A percentile compares a stretch with the other conserved stretches of the same genome.
Evolutionary conservation across 2,113 vertebrate genomes (phyloP).

Genomic region (Oceanites oceanicus): DNA sequence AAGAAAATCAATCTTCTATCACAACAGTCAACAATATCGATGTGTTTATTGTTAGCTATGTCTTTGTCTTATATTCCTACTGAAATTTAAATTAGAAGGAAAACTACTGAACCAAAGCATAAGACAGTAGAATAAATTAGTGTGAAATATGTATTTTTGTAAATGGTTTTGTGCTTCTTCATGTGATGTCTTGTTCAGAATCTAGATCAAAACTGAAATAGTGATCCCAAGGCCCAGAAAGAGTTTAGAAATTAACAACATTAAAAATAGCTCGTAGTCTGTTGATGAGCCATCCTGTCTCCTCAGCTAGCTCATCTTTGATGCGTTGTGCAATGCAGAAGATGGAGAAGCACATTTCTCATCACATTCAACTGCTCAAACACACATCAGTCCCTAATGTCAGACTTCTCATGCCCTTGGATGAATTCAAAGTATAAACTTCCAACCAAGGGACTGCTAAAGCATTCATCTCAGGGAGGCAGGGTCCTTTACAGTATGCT

Average conservation of each 20-base stretch:
- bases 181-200: background rate
- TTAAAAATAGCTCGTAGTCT: background rate
- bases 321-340: background rate
- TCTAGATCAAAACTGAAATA: background rate
- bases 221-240: background rate
- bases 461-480: background rate
- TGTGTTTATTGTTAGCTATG: background rate
- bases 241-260: background rate
- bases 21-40: background rate
- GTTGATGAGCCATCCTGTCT: background rate
- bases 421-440: background rate
- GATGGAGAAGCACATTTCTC: background rate
- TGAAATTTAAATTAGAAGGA: background rate
- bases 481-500: background rate
- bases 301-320: background rate
- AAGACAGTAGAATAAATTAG: background rate
- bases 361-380: background rate
- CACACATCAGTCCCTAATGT: background rate
- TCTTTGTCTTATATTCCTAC: background rate
- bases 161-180: background rate
- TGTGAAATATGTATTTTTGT: background rate
- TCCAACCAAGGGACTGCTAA: background rate
- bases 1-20: background rate
- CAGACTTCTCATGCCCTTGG: background rate
- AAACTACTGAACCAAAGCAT: background rate